Conservation (phyloP, 2,797 vertebrate genomes). For the Myotis pilosus region DNA sequence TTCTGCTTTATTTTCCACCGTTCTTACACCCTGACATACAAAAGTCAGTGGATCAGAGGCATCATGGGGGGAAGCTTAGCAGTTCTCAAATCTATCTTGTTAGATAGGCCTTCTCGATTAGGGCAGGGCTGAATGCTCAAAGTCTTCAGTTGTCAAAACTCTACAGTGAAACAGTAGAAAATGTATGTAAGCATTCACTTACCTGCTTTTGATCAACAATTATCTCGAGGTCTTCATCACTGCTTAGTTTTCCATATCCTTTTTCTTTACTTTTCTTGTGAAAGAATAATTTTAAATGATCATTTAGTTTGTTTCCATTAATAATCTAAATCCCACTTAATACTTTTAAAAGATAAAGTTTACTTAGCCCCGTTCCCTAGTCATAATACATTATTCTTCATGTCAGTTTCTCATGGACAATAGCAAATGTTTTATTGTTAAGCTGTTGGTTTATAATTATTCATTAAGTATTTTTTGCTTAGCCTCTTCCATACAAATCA, state of each 20-base stretch:
- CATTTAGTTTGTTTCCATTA: conserved; percentile 72
- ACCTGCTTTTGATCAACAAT: conserved; percentile 79
- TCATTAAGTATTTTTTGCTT: conserved; percentile 34
- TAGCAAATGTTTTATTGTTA: conserved; percentile 18
- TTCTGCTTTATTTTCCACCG: background rate
- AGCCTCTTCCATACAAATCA: background rate
- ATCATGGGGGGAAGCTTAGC: background rate
- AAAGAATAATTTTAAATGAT: conserved; percentile 80
- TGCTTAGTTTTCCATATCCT: conserved; percentile 80
- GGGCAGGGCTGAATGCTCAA: background rate
- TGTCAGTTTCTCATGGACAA: background rate
- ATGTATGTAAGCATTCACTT: conserved; percentile 61
- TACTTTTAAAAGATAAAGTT: conserved; percentile 63
- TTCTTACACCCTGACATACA: background rate
- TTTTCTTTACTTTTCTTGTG: conserved; percentile 80
- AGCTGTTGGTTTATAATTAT: conserved; percentile 8
- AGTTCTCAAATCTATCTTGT: conserved; percentile 2
- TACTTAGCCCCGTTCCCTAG: conserved; percentile 40
- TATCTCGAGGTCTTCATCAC: conserved; percentile 72
- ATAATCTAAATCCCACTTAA: conserved; percentile 70
- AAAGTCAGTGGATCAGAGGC: background rate
- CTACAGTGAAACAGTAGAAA: conserved; percentile 63
- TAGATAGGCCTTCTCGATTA: background rate
- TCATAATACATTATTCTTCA: conserved; percentile 45
- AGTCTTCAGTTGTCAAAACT: background rate